Evolutionary conservation across 1,140 invertebrate species (phyloP), one percentile per base, ranked within the genome.

Genomic region (Pomacea maculata): DNA sequence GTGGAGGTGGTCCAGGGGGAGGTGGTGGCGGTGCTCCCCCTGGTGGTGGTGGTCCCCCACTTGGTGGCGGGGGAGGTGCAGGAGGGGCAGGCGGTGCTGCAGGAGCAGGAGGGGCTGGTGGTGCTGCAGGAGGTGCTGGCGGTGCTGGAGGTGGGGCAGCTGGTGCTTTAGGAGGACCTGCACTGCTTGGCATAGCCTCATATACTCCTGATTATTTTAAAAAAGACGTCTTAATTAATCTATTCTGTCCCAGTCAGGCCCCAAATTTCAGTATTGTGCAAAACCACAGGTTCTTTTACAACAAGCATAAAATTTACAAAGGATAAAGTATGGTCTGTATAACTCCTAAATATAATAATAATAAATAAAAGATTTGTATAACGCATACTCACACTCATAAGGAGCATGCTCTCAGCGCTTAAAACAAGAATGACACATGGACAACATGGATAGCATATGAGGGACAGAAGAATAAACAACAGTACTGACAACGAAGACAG

Each of bases 21-120:
- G 84, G 82, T 15, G 83, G 78, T 57, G 84, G 78, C 17, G 85
- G 78, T 63, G 81, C 0, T 45, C 34, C 34, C 34, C 34, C 34
- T 45, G 34, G 34, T 45, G 34, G 34, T 45, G 34, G 34, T 17
- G 80, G 79, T 9, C 82, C 82, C 54, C 80, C 77, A 25, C 85
- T 68, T 45, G 86, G 78, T 6, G 86, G 83, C 14, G 89, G 82
- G 61, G 87, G 83, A 61, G 88, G 78, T 65, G 86, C 75, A 34
- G 85, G 76, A 5, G 85, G 82, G 19, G 93, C 79, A 29, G 88
- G 86, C 74, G 93, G 91, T 9, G 93, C 92, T 45, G 90, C 91
- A 17, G 86, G 77, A 77, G 86, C 72, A 65, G 84, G 67, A 79
- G 88, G 64, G 68, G 84, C 82, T 19, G 82, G 80, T n/a, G 85